Evolutionary conservation across 2,797 vertebrate genomes (phyloP), one percentile per base, ranked within the genome.

Genomic region (Acanthurus tractus): DNA sequence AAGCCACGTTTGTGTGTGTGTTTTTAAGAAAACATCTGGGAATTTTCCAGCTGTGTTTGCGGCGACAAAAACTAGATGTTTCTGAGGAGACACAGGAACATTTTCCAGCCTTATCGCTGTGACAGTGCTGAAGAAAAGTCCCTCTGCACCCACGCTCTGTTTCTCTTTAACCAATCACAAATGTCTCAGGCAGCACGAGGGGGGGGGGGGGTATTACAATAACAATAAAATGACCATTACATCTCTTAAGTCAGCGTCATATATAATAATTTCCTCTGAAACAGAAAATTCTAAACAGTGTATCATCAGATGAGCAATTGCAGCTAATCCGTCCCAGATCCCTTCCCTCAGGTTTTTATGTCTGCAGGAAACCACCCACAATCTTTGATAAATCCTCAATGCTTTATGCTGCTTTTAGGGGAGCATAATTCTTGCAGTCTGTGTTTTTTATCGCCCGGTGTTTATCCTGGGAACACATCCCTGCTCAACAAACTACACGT

Each of bases 341-440:
- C 76, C 50, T 66, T 78, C 69, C 70, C 63, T 70, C 14, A 45
- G 36, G 54, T 70, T 66, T 65, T 45, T 15, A 29, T 20, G 55
- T 38, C 50, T 57, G 68, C 12, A 56, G 59, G 63, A 62, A 89
- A 66, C 64, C 75, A 80, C 75, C 73, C 50, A 4, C 77, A 56
- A 78, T 57, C 74, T 59, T 5, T 22, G 52, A 78, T 83, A 66
- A 83, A 83, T 87, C 82, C 77, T 84, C 61, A 4, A 20, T 83
- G 84, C 86, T 91, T 92, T 82, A 86, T 85, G 78, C 69, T 92
- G 93, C 92, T 93, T 92, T 93, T 93, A 93, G 86, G 70, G 70
- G 70, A 80, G 58, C 81, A 92, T 93, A 85, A 91, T 84, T 94
- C 89, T 82, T 87, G 50, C 57, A 57, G 81, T 76, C 81, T 66